Conservation (phyloP, 2,113 vertebrate species). For the Leptobrachium leishanense region DNA sequence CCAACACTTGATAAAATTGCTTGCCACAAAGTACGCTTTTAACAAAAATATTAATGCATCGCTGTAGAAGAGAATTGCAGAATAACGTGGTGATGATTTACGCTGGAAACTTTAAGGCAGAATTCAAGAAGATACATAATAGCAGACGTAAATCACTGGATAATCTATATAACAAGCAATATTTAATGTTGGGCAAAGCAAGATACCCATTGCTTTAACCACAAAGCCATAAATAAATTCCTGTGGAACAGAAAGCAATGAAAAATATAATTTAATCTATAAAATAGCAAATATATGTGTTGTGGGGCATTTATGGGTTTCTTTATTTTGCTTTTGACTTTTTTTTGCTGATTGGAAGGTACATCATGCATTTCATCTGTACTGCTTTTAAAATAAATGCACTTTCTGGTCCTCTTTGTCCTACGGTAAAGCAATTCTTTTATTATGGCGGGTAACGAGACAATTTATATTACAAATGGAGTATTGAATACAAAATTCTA, state of each 20-base stretch:
- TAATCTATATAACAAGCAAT: conserved; percentile 7
- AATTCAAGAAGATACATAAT: conserved; percentile 2
- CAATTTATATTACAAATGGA: too few species aligned
- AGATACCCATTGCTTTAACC: not conserved
- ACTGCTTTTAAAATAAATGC: too few species aligned
- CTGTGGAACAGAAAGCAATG: not conserved
- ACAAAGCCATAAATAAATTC: not conserved
- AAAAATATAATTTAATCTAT: too few species aligned
- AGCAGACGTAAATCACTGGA: conserved; percentile 2
- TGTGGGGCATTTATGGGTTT: too few species aligned
- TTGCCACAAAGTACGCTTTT: not conserved
- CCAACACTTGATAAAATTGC: not conserved
- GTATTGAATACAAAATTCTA: too few species aligned
- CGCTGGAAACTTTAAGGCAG: not conserved
- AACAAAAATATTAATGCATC: conserved; percentile 5
- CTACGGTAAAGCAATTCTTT: too few species aligned
- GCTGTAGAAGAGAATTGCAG: not conserved
- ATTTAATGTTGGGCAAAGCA: not conserved
- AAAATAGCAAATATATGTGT: too few species aligned
- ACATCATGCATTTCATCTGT: too few species aligned
- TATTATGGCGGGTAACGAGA: too few species aligned
- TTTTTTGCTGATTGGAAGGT: too few species aligned
- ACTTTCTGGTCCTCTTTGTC: too few species aligned
- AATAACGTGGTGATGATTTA: not conserved
- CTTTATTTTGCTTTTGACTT: too few species aligned